Evolutionary conservation across 2,113 vertebrate genomes (phyloP), one percentile per base, ranked within the genome.

Genomic region (Pagrus major): DNA sequence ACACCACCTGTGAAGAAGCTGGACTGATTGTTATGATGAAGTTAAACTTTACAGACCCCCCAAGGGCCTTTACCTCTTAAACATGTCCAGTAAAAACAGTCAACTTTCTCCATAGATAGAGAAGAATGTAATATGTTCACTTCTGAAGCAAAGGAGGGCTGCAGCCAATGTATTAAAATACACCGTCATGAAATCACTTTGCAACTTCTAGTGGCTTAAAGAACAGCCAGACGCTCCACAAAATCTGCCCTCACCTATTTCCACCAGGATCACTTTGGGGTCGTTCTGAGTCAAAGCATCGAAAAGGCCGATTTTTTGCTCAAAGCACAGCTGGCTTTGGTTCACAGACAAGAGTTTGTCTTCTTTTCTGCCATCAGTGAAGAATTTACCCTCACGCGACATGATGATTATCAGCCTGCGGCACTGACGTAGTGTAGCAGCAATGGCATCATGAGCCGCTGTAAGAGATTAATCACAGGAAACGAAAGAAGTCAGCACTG

Each of bases 381-480:
- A 14, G 0, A 25, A n/a, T 11, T 49, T 49, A 4, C 3, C n/a
- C 12, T 68, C 42, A 0, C 93, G 61, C 25, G 80, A 90, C 37
- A 98, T 39, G 58, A 98, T 35, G 51, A 98, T 91, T 10, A 98
- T 95, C 74, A 98, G 68, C 49, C 96, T 95, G 68, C 94, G 94
- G 81, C 96, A 96, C 25, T 90, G 92, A 6, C 80, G 84, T 14
- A 97, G 58, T 0, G 70, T 87, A 29, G 95, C 93, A 20, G 96
- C 89, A 1, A 96, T 92, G 72, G 77, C 83, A 0, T 89, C 95
- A 47, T 94, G 94, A 58, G 94, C 81, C 2, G 95, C 96, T 98
- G 91, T 3, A 68, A 67, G 20, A 77, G 10, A 76, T 33, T 4
- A 59, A 56, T 65, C 15, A 80, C 27, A 64, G 66, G 9, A 65